A percentile compares a stretch with the other conserved stretches of the same genome.
phyloP scores from a whole-genome alignment of 2,888 invertebrate genomes.

The Apamea crenata region DNA sequence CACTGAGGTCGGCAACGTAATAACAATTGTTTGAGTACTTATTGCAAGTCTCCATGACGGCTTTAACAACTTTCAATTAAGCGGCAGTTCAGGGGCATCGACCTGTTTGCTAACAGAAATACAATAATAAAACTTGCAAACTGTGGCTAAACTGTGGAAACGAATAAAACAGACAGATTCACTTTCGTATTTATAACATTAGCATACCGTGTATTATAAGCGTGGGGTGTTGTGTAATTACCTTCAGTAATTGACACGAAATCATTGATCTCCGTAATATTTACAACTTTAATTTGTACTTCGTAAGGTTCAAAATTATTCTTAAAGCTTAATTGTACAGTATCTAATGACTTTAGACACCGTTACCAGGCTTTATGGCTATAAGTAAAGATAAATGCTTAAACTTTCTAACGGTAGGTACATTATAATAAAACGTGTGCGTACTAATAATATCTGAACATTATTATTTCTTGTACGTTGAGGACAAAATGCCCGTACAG shows the following conservation, averaged over 20 bases:
- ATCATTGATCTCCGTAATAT: constrained; percentile 28
- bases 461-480: constrained; percentile 12
- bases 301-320: constrained; percentile 34
- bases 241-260: constrained; percentile 45
- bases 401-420: constrained; percentile 47
- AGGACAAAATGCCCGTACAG: constrained; percentile 11
- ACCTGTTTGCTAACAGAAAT: constrained; percentile 32
- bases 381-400: constrained; percentile 26
- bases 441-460: neutral
- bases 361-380: constrained; percentile 32
- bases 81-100: constrained; percentile 24
- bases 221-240: constrained; percentile 43
- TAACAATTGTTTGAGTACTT: constrained; percentile 1
- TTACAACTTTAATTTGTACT: constrained; percentile 28
- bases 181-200: constrained; percentile 48
- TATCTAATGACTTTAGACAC: constrained; percentile 42
- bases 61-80: constrained; percentile 16
- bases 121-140: constrained; percentile 5
- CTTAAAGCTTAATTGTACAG: constrained; percentile 18
- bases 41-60: constrained; percentile 1
- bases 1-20: neutral
- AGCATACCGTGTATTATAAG: constrained; percentile 39
- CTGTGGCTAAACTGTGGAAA: constrained; percentile 16
- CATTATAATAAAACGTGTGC: constrained; percentile 13
- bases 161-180: constrained; percentile 14